Percentiles rank a stretch among this genome's conserved stretches.
phyloP scores from a whole-genome alignment of 2,113 vertebrate species.

The Caretta caretta region DNA sequence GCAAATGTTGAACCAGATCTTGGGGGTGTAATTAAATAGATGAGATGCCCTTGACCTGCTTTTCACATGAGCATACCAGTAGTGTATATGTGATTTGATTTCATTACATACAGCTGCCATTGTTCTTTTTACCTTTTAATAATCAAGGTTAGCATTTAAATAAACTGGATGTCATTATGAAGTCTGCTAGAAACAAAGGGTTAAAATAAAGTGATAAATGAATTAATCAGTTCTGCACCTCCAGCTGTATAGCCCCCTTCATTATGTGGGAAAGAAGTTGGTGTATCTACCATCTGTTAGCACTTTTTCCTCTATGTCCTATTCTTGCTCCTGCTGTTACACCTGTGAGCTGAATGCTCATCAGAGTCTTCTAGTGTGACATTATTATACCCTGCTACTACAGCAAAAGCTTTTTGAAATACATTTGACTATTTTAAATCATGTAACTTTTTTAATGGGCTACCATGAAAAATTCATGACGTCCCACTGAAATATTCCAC shows the following conservation, averaged over 20 bases:
- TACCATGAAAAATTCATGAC: neutral
- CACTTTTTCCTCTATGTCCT: neutral
- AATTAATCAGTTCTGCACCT: slow-evolving; percentile 37
- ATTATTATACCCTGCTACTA: neutral
- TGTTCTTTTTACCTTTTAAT: slow-evolving; percentile 23
- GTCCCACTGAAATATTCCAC: neutral
- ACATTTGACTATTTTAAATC: slow-evolving; percentile 7
- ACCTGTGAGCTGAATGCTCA: slow-evolving; percentile 47
- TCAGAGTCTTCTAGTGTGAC: neutral
- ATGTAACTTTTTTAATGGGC: neutral
- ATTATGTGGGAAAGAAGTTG: slow-evolving; percentile 7
- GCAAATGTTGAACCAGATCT: neutral
- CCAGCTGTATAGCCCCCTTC: slow-evolving; percentile 33
- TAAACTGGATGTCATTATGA: slow-evolving; percentile 18
- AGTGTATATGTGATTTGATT: neutral
- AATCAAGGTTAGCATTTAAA: slow-evolving; percentile 30
- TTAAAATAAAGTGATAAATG: slow-evolving; percentile 53
- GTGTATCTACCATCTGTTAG: slow-evolving; percentile 51
- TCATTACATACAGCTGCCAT: neutral
- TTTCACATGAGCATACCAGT: neutral
- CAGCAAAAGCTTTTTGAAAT: slow-evolving; percentile 28
- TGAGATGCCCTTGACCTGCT: neutral
- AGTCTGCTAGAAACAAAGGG: slow-evolving; percentile 25
- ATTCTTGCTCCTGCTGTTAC: neutral
- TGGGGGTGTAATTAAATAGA: neutral